A percentile compares a stretch with the other conserved stretches of the same genome.
These are phyloP conservation scores for Bagarius yarrelli DNA, from an alignment of 2,113 vertebrate genomes.

Conservation along the genomic window DNA sequence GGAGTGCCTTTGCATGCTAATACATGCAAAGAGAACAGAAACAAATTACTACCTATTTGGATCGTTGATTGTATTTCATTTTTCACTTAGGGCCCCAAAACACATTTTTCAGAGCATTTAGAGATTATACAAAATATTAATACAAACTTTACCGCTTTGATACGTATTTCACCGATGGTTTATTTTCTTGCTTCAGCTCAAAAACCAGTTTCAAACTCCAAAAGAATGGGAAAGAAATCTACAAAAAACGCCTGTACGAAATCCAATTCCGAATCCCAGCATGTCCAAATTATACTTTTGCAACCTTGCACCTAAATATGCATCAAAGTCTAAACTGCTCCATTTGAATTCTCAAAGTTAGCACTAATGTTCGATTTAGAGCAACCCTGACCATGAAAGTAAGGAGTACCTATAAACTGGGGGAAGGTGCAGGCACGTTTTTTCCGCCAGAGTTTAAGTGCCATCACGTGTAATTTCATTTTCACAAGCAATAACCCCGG, in stretches of 20 bases:
- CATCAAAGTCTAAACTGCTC: slow-evolving; percentile 41
- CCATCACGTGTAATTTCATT: slow-evolving; percentile 63
- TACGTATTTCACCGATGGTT: neutral
- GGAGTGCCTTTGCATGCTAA: slow-evolving; percentile 70
- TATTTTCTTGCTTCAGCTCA: neutral
- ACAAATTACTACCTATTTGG: slow-evolving; percentile 72
- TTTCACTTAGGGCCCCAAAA: slow-evolving; percentile 65
- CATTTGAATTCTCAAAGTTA: slow-evolving; percentile 47
- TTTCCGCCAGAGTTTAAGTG: slow-evolving; percentile 58
- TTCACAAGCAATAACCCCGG: slow-evolving; percentile 66
- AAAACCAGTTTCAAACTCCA: neutral
- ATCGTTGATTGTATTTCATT: slow-evolving; percentile 69
- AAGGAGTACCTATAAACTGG: slow-evolving; percentile 17
- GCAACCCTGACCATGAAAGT: slow-evolving; percentile 38
- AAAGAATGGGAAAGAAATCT: slow-evolving; percentile 4
- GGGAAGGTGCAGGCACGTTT: slow-evolving; percentile 22
- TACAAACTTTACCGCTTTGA: too few relatives aligned
- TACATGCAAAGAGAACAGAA: slow-evolving; percentile 64
- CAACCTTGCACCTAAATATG: slow-evolving; percentile 38
- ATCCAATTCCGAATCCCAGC: slow-evolving; percentile 26
- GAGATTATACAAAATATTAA: too few relatives aligned
- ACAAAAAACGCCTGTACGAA: neutral
- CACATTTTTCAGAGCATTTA: slow-evolving; percentile 54
- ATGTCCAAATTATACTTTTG: slow-evolving; percentile 39
- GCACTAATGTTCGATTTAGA: slow-evolving; percentile 42